Base-by-base conservation (phyloP, 2,797 vertebrate genomes). In the Odontamblyopus rebecca region DNA sequence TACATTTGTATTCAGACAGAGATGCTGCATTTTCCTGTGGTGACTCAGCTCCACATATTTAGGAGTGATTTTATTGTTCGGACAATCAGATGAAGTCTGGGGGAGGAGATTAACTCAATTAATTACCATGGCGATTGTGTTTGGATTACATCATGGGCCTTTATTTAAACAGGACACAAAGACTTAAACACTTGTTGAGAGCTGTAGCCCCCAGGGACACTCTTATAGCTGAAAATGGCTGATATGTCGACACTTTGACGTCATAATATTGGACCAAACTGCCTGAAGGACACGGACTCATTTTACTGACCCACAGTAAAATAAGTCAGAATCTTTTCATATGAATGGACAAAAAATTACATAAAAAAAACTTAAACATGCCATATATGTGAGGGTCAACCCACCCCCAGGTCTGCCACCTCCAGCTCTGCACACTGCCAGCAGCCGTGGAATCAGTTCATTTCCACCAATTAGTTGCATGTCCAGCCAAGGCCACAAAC, bases 101-200 rank as follows among this genome's bases (percentile, higher is more conserved):
- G 61, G 48, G 35, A 64, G 56, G 64, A 76, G 75, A 82, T 75
- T 79, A 81, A 67, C 54, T 63, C 67, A 74, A 69, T 74, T 67
- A 81, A 81, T 75, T 74, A 70, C 54, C n/a, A 23, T 32, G 69
- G 41, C 67, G 48, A 77, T 74, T 69, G 59, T 79, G 68, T 68
- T 32, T 27, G 53, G 68, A 71, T 69, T 73, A 61, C 71, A 69
- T 63, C 7, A 7, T 9, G 27, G 60, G 53, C 23, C 65, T 81
- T 79, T 80, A 69, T 79, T 82, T 68, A 67, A 78, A 67, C 48
- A 51, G 64, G 11, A 67, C 23, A 72, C 41, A 27, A 41, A 71
- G n/a, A 15, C 30, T 48, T 60, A 56, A 77, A 75, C 68, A 60
- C 66, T 64, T 5, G n/a, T 75, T 50, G 67, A 74, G 44, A 67